Evolutionary conservation across 2,888 invertebrate species (phyloP).

Genomic region (Drosophila formosana): DNA sequence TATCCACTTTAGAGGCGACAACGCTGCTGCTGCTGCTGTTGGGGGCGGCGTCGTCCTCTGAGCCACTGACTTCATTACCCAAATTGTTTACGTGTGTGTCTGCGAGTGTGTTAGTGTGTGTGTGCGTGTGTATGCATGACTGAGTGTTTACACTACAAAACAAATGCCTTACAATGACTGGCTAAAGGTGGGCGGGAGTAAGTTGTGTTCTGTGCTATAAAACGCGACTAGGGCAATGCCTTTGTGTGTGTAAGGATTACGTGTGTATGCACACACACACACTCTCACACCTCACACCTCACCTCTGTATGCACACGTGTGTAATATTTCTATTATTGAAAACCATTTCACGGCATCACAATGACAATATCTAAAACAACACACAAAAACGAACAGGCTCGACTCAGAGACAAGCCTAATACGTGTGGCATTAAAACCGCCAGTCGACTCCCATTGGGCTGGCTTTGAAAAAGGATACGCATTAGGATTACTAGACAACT

Average conservation of each 20-base stretch:
- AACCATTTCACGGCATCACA: conserved; percentile 51
- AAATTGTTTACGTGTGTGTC: conserved; percentile 60
- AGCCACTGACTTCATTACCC: conserved; percentile 69
- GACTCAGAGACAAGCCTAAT: conserved; percentile 8
- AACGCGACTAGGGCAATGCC: conserved; percentile 36
- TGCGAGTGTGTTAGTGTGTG: conserved; percentile 24
- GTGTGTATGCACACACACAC: conserved; percentile 11
- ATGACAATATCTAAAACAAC: conserved; percentile 32
- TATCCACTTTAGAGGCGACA: conserved; percentile 62
- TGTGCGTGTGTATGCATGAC: conserved; percentile 46
- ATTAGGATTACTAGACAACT: not conserved
- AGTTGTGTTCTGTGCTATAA: conserved; percentile 23
- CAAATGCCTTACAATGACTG: conserved; percentile 58
- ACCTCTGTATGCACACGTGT: conserved; percentile 9
- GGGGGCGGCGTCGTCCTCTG: conserved; percentile 41
- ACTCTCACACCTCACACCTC: conserved; percentile 7
- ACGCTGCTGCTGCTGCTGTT: conserved; percentile 23
- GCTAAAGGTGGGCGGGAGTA: conserved; percentile 13
- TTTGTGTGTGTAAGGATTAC: conserved; percentile 22
- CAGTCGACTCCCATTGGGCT: conserved; percentile 6
- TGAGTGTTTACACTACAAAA: conserved; percentile 62
- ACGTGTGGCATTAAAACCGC: conserved; percentile 22
- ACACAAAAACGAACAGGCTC: conserved; percentile 2
- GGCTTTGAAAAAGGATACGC: conserved; percentile 2
- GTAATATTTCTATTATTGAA: conserved; percentile 61